Percentiles rank a stretch among this genome's conserved stretches.
These are phyloP conservation scores for Chironomus tepperi DNA, from an alignment of 1,140 invertebrate genomes.

Conservation along the genomic window DNA sequence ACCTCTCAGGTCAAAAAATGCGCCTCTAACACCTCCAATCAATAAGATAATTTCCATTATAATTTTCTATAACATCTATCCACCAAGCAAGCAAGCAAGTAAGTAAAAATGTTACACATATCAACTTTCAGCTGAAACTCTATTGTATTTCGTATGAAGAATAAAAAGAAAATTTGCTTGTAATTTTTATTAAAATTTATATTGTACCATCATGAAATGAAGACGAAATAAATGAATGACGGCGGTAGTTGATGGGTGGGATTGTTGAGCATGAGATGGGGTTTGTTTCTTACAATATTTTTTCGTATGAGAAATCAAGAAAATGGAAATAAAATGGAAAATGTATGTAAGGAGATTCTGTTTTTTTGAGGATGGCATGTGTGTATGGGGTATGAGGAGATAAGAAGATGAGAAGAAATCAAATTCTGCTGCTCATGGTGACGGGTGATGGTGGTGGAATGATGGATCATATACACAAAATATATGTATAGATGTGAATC, in stretches of 20 bases:
- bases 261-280: no score
- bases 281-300: no score
- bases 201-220: constrained; percentile 5
- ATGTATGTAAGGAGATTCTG: no score
- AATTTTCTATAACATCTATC: no score
- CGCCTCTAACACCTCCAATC: no score
- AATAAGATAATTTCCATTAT: no score
- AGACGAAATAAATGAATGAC: background rate
- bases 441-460: background rate
- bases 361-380: no score
- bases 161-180: background rate
- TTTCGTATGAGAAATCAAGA: no score
- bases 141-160: constrained; percentile 13
- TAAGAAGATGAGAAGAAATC: background rate
- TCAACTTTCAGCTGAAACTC: background rate
- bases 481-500: background rate
- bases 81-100: no score
- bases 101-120: background rate
- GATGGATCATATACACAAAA: background rate
- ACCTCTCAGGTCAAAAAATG: no score
- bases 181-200: constrained; percentile 15
- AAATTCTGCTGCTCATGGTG: background rate
- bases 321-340: no score
- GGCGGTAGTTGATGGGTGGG: background rate
- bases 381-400: background rate